Evolutionary conservation across 2,888 invertebrate genomes (phyloP).

Genomic region (Heteropelma amictum): DNA sequence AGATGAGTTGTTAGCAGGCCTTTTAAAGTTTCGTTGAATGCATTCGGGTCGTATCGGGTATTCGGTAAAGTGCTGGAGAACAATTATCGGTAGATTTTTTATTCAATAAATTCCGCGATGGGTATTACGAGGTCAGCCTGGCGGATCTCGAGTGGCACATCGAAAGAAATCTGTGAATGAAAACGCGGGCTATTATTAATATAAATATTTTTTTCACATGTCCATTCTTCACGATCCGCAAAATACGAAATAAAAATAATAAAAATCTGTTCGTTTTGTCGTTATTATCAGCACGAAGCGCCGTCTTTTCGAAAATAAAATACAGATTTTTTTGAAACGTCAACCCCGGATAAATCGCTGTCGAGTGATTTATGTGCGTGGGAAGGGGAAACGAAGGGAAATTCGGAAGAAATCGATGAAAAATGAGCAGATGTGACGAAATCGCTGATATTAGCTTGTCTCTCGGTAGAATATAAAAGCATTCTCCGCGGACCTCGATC

Average conservation of each 20-base stretch:
- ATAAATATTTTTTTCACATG: too few species aligned
- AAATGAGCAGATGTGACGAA: background rate
- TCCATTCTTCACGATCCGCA: too few species aligned
- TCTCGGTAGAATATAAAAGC: constrained; percentile 24
- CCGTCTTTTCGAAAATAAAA: too few species aligned
- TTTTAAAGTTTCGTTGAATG: background rate
- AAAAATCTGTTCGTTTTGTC: too few species aligned
- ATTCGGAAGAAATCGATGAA: background rate
- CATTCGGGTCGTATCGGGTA: background rate
- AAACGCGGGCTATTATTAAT: too few species aligned
- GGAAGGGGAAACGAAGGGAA: too few species aligned
- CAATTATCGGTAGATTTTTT: constrained; percentile 17
- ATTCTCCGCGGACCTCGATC: constrained; percentile 29
- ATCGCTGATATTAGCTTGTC: constrained; percentile 10
- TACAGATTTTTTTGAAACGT: too few species aligned
- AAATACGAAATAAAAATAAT: too few species aligned
- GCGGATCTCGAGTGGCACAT: background rate
- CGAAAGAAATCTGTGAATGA: background rate
- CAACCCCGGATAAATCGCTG: background rate
- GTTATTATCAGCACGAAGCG: too few species aligned
- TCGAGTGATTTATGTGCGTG: too few species aligned
- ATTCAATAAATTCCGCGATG: background rate
- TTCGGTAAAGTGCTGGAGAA: constrained; percentile 7
- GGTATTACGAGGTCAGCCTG: background rate
- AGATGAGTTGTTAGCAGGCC: constrained; percentile 4